phyloP scores from a whole-genome alignment of 2,113 vertebrate genomes.

The Toxotes chatareus region DNA sequence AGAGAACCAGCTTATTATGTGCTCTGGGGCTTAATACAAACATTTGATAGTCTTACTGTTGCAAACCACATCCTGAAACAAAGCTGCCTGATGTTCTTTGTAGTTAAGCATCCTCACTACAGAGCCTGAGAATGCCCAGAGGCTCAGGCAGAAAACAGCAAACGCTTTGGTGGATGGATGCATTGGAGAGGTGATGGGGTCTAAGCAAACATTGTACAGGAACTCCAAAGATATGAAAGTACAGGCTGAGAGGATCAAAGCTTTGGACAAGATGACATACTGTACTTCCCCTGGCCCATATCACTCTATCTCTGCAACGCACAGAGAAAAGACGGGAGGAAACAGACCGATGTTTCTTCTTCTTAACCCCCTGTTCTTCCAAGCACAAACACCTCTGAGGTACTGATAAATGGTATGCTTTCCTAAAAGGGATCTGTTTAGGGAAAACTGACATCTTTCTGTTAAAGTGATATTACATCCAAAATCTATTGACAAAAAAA shows the following conservation, averaged over 20 bases:
- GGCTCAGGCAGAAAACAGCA: slow-evolving; percentile 68
- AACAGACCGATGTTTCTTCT: slow-evolving; percentile 25
- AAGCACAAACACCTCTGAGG: slow-evolving; percentile 66
- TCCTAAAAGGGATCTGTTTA: slow-evolving; percentile 24
- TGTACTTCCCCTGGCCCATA: slow-evolving; percentile 64
- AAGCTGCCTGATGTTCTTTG: slow-evolving; percentile 76
- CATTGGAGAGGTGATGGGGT: slow-evolving; percentile 75
- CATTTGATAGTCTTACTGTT: slow-evolving; percentile 69
- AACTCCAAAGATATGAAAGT: slow-evolving; percentile 73
- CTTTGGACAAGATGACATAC: slow-evolving; percentile 76
- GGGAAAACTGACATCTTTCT: slow-evolving; percentile 19
- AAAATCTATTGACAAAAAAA: slow-evolving; percentile 18
- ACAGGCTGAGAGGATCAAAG: slow-evolving; percentile 77
- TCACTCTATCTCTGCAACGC: slow-evolving; percentile 68
- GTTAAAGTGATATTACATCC: slow-evolving; percentile 14
- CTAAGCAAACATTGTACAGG: slow-evolving; percentile 63
- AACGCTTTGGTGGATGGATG: slow-evolving; percentile 72
- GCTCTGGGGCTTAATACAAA: slow-evolving; percentile 71
- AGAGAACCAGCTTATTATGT: slow-evolving; percentile 59
- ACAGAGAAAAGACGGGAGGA: slow-evolving; percentile 59
- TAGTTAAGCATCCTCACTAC: slow-evolving; percentile 73
- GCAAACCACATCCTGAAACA: slow-evolving; percentile 71
- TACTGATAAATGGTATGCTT: slow-evolving; percentile 66
- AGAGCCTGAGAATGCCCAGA: slow-evolving; percentile 65
- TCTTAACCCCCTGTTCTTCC: slow-evolving; percentile 55